Conservation (phyloP, 2,113 vertebrate species). For the Carlito syrichta region DNA sequence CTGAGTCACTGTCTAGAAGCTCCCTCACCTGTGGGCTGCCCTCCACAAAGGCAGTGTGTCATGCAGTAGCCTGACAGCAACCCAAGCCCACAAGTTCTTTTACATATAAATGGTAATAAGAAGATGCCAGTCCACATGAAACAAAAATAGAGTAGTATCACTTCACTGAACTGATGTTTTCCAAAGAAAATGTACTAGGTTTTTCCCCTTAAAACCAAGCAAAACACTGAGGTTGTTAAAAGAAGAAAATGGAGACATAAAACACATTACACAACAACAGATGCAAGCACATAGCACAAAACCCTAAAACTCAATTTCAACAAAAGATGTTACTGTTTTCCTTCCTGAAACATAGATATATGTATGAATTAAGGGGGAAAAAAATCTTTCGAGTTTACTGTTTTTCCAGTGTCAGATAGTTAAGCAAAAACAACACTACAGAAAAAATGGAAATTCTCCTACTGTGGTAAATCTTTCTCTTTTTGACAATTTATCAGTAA, state of each 20-base stretch:
- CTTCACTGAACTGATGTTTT: neutral
- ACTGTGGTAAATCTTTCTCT: neutral
- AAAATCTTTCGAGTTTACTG: neutral
- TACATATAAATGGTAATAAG: neutral
- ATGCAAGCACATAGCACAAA: neutral
- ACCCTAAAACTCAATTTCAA: neutral
- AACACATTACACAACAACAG: neutral
- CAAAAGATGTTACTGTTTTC: neutral
- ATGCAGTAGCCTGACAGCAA: constrained; percentile 25
- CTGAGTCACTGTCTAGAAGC: constrained; percentile 49
- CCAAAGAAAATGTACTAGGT: neutral
- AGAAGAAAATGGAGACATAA: neutral
- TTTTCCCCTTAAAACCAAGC: neutral
- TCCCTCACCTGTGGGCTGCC: neutral
- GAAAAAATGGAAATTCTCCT: neutral
- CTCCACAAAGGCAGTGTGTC: constrained; percentile 8
- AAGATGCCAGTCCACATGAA: neutral
- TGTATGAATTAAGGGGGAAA: neutral
- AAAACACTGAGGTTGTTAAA: neutral
- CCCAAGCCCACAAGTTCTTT: neutral
- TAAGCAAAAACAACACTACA: neutral
- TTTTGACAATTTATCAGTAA: neutral
- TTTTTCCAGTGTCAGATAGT: constrained; percentile 13
- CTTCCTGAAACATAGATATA: neutral
- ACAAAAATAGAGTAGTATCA: neutral